Percentiles rank a stretch among this genome's conserved stretches.
These are phyloP conservation scores for Polyploca ridens DNA, from an alignment of 2,888 invertebrate genomes.

Conservation along the genomic window DNA sequence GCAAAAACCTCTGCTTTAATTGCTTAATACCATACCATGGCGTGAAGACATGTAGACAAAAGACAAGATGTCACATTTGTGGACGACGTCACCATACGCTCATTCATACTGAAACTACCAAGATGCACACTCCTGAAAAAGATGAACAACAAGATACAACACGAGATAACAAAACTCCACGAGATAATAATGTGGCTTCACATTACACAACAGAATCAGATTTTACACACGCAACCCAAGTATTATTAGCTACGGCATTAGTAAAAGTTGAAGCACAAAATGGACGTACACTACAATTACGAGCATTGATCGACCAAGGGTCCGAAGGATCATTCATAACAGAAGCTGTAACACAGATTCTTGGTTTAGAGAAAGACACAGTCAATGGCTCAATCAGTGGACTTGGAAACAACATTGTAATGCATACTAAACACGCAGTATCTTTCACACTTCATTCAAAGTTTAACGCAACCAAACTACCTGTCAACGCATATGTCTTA, in stretches of 20 bases:
- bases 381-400: constrained; percentile 21
- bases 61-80: constrained; percentile 13
- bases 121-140: too few species aligned
- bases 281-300: constrained; percentile 12
- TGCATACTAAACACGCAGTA: constrained; percentile 14
- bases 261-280: constrained; percentile 15
- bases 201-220: too few species aligned
- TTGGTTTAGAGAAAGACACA: constrained; percentile 15
- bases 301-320: constrained; percentile 28
- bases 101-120: not conserved
- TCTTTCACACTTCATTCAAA: constrained; percentile 9
- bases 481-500: constrained; percentile 26
- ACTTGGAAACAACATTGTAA: constrained; percentile 20
- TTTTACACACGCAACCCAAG: not conserved
- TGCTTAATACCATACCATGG: constrained; percentile 13
- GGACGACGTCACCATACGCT: constrained; percentile 14
- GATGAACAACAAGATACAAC: too few species aligned
- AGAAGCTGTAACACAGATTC: too few species aligned
- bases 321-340: constrained; percentile 29
- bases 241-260: constrained; percentile 20
- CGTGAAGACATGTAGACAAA: constrained; percentile 13
- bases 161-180: too few species aligned
- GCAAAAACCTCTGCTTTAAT: constrained; percentile 16
- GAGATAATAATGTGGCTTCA: too few species aligned
- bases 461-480: constrained; percentile 15